Evolutionary conservation across 2,797 vertebrate genomes (phyloP), one percentile per base, ranked within the genome.

Genomic region (Argentina silus): DNA sequence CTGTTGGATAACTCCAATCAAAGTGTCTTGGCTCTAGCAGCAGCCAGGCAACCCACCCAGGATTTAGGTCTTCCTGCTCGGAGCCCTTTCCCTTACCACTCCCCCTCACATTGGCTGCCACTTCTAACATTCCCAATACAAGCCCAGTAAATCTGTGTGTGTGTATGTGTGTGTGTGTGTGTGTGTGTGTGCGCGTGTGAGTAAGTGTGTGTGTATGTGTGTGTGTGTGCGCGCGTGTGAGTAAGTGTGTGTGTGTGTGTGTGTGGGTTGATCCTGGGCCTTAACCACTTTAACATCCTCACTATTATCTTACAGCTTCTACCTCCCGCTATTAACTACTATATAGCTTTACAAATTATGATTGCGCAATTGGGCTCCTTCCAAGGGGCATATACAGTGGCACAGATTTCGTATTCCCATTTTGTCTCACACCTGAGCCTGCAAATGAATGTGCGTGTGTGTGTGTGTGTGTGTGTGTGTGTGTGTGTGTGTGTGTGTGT

Each of bases 61-160:
- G 85, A 86, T 75, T 82, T 75, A 73, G 69, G 14, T 75, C 80
- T 86, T 87, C 87, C 83, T 84, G 81, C 82, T 77, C 67, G 81
- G 75, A 78, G 70, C 68, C 59, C 6, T 60, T 73, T 82, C 81
- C 69, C 70, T 78, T 74, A 75, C 17, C 72, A 80, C 85, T 85
- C 82, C 83, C 72, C 48, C 82, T 76, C 72, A 69, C 15, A 3
- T 61, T 70, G 72, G 74, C 77, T 56, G 56, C 55, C 66, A 61
- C 63, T 76, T 67, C 19, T 70, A 71, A 71, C 43, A 76, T 73
- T 82, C 72, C 66, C 74, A 73, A 68, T 76, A 60, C 71, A 45
- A 19, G 53, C 78, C 79, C 19, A 74, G 79, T 78, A 80, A 67
- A 69, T 84, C 69, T 70, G 73, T 71, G 72, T 69, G 45, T 75